These are phyloP conservation scores for Cathartes aura DNA, from an alignment of 2,113 vertebrate genomes.

Conservation along the genomic window DNA sequence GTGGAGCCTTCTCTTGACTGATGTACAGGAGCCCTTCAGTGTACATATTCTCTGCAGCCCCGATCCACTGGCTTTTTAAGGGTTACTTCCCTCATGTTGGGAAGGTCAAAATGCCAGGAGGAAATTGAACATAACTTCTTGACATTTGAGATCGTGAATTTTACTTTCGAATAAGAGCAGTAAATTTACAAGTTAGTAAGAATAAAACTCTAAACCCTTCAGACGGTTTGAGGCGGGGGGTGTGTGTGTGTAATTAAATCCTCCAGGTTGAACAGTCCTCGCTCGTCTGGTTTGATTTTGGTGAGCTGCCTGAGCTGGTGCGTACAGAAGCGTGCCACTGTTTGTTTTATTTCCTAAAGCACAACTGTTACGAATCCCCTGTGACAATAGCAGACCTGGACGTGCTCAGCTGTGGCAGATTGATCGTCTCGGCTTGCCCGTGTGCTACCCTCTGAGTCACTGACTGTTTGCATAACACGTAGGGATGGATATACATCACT, in stretches of 20 bases:
- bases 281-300: neutral
- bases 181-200: slow-evolving; percentile 42
- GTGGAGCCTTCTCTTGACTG: neutral
- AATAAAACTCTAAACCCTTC: slow-evolving; percentile 32
- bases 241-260: neutral
- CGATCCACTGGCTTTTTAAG: neutral
- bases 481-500: neutral
- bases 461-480: neutral
- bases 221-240: neutral
- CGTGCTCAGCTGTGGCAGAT: neutral
- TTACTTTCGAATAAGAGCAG: neutral
- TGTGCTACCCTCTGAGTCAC: neutral
- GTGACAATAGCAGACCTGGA: neutral
- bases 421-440: neutral
- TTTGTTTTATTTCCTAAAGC: slow-evolving; percentile 42
- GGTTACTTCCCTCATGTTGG: slow-evolving; percentile 17
- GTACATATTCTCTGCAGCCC: neutral
- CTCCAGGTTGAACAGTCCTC: neutral
- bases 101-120: slow-evolving; percentile 49
- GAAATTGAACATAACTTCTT: slow-evolving; percentile 63
- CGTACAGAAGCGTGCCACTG: neutral
- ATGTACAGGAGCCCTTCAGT: neutral
- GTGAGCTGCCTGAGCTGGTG: neutral
- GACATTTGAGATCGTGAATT: slow-evolving; percentile 44
- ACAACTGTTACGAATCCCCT: neutral